Evolutionary conservation across 2,797 vertebrate species (phyloP), one percentile per base, ranked within the genome.

Genomic region (Myiotriccus ornatus): DNA sequence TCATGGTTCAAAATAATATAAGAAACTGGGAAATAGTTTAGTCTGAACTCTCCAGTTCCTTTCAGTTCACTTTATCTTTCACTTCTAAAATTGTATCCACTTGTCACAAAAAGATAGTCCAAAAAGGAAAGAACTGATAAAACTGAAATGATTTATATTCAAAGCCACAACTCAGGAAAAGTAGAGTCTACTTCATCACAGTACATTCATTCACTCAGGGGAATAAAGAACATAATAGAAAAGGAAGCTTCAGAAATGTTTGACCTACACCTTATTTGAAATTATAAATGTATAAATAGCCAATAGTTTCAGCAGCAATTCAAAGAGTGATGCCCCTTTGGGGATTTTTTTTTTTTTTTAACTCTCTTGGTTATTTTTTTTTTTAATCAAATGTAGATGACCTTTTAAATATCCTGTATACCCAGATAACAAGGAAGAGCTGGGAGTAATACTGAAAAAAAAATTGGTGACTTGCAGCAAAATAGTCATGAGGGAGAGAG

Each of bases 321-420:
- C 70, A 74, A 95, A 94, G 25, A 16, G 30, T 68, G 32, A 30
- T 68, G 46, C 37, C 81, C 65, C 89, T 94, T 39, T 63, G 49
- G 69, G 41, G 3, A 1, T 35, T 67, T 57, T 57, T 50, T 49
- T 39, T 43, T 39, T 39, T 12, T 4, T 35, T 9, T 3, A 5
- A 23, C 23, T 14, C 4, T 46, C 7, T 56, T 34, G 3, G 28
- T 56, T 68, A 8, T 25, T 65, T 50, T 24, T 65, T 83, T 71
- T 23, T 70, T 13, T 55, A 90, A 89, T 93, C 17, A 88, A 65
- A 65, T 81, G 53, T 39, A 88, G 68, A 92, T 91, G 68, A 94
- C 81, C 93, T 95, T 95, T 94, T 71, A 90, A 93, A 86, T 84
- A 77, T 50, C 37, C 50, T 57, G 27, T 43, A 49, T 63, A 93